A percentile compares a stretch with the other conserved stretches of the same genome.
These are phyloP conservation scores for Parus major DNA, from an alignment of 2,113 vertebrate species.

Conservation along the genomic window DNA sequence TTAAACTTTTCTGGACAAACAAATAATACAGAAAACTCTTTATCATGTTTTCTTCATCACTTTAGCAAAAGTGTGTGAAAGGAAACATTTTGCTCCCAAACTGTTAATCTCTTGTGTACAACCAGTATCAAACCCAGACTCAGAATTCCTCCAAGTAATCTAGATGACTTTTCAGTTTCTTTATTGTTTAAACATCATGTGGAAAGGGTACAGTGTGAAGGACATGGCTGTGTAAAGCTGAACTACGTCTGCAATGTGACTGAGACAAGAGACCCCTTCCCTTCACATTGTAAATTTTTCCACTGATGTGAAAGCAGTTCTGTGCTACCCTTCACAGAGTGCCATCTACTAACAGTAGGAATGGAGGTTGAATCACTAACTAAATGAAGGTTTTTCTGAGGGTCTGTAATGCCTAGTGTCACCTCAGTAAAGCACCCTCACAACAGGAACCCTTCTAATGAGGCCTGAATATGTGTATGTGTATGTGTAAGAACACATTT, in stretches of 20 bases:
- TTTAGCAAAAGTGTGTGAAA: not conserved
- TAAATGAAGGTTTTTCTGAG: not conserved
- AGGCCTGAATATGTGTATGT: conserved; percentile 10
- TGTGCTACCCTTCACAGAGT: not conserved
- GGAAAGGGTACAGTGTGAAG: not conserved
- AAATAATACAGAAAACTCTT: not conserved
- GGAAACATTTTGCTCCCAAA: not conserved
- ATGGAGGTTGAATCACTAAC: not conserved
- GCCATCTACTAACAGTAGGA: not conserved
- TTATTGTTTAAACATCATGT: conserved; percentile 11
- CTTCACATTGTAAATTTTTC: not conserved
- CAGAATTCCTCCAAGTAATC: conserved; percentile 14
- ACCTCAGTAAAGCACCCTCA: not conserved
- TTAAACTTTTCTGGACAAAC: not conserved
- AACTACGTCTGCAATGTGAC: not conserved
- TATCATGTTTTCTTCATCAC: not conserved
- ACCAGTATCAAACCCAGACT: not conserved
- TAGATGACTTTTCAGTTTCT: not conserved
- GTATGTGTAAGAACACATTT: conserved; percentile 65
- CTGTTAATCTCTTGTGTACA: not conserved
- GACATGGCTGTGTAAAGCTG: not conserved
- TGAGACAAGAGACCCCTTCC: not conserved
- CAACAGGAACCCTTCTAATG: conserved; percentile 45
- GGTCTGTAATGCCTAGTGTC: not conserved
- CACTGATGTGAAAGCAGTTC: not conserved